A percentile compares a stretch with the other conserved stretches of the same genome.
Evolutionary conservation across 2,113 vertebrate species (phyloP).

Genomic region (Sorex araneus): DNA sequence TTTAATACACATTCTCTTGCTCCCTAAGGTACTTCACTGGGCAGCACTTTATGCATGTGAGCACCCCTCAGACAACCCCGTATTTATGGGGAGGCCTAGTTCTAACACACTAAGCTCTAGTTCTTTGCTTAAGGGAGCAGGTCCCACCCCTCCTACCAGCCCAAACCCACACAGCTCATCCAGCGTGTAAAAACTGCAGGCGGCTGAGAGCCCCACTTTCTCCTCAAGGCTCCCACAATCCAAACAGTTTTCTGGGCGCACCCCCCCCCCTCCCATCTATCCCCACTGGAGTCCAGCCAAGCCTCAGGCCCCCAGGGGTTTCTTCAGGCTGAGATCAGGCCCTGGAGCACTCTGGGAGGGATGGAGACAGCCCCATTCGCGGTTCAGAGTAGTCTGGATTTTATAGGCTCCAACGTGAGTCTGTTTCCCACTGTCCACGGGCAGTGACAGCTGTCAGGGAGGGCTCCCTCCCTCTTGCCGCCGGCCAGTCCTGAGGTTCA

Average conservation of each 20-base stretch:
- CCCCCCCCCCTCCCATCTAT: background rate
- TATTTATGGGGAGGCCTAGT: background rate
- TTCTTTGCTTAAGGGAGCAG: background rate
- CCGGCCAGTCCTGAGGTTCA: conserved; percentile 70
- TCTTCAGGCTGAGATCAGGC: conserved; percentile 71
- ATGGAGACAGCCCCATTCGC: conserved; percentile 10
- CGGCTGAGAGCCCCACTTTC: background rate
- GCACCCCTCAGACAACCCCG: background rate
- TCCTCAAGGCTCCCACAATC: background rate
- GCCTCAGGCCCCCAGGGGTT: background rate
- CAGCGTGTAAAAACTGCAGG: conserved; percentile 36
- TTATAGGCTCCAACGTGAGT: conserved; percentile 49
- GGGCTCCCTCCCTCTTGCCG: conserved; percentile 28
- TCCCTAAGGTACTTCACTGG: background rate
- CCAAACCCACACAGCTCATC: background rate
- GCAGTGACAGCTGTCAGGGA: conserved; percentile 78
- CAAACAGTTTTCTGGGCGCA: background rate
- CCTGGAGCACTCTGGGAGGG: conserved; percentile 32
- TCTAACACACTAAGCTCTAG: background rate
- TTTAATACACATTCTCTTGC: background rate
- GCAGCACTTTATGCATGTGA: background rate
- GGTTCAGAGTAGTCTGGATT: conserved; percentile 60
- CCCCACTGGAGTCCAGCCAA: conserved; percentile 17
- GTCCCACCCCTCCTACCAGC: background rate
- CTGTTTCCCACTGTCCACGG: conserved; percentile 52